phyloP scores from a whole-genome alignment of 37 sponge, comb jelly and placozoan genomes.

The Corticium candelabrum region DNA sequence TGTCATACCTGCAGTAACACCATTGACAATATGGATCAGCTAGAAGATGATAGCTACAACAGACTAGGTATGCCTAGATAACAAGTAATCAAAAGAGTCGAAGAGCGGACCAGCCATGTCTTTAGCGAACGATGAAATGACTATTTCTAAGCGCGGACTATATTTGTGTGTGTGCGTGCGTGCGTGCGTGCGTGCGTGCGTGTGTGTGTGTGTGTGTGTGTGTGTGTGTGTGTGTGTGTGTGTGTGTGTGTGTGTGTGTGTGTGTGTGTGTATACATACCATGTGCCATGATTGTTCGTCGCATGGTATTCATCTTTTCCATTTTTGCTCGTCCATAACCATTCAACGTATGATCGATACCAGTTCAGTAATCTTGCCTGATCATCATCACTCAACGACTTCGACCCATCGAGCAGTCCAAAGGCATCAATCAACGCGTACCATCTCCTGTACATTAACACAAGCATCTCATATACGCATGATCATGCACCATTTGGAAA shows the following conservation, averaged over 20 bases:
- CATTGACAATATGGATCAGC: too few species aligned
- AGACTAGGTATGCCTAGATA: too few species aligned
- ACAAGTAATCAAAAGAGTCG: too few species aligned
- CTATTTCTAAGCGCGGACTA: too few species aligned
- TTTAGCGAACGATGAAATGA: too few species aligned
- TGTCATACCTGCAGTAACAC: neutral
- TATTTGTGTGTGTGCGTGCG: neutral
- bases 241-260: too few species aligned
- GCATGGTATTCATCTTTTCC: neutral
- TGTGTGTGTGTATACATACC: neutral
- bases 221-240: too few species aligned
- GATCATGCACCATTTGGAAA: neutral
- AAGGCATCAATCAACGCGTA: neutral
- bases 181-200: too few species aligned
- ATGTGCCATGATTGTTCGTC: slow-evolving; percentile 7
- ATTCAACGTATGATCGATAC: neutral
- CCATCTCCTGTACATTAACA: neutral
- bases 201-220: too few species aligned
- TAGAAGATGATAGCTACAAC: too few species aligned
- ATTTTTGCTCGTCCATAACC: neutral
- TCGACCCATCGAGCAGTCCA: neutral
- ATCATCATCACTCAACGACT: neutral
- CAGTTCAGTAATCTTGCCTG: neutral
- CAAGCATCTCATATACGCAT: neutral
- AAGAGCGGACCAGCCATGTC: too few species aligned